These are phyloP conservation scores for Pedicia rivosa DNA, from an alignment of 2,888 invertebrate genomes.

Conservation along the genomic window DNA sequence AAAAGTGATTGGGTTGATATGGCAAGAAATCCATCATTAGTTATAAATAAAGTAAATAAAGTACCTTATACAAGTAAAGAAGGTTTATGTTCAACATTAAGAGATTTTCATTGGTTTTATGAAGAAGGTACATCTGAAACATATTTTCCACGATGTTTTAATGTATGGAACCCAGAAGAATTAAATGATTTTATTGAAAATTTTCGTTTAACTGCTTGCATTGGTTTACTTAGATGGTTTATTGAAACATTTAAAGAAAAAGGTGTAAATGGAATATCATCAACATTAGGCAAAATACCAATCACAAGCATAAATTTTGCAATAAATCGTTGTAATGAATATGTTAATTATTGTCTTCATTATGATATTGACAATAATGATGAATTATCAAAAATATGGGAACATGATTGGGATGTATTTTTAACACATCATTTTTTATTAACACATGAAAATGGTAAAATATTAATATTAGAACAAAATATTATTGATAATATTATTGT, in stretches of 20 bases:
- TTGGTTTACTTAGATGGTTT: conserved; percentile 67
- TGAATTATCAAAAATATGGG: conserved; percentile 47
- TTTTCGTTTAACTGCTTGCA: conserved; percentile 77
- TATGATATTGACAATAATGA: conserved; percentile 56
- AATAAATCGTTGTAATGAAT: conserved; percentile 59
- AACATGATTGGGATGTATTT: conserved; percentile 83
- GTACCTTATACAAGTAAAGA: conserved; percentile 89
- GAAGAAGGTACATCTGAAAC: conserved; percentile 66
- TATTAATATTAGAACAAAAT: conserved; percentile 25
- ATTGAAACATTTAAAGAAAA: conserved; percentile 37
- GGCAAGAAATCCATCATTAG: conserved; percentile 39
- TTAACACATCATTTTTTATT: conserved; percentile 48
- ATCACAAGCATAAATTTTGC: conserved; percentile 67
- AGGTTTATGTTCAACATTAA: conserved; percentile 59
- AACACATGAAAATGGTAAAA: conserved; percentile 46
- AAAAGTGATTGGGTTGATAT: conserved; percentile 34
- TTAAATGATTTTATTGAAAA: conserved; percentile 73
- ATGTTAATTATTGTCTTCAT: conserved; percentile 54
- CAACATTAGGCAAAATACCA: conserved; percentile 49
- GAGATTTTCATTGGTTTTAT: conserved; percentile 74
- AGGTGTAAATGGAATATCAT: conserved; percentile 39
- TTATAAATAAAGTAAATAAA: conserved; percentile 67
- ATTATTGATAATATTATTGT: conserved; percentile 19
- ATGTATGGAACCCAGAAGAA: conserved; percentile 67
- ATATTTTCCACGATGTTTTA: conserved; percentile 76